Conservation (phyloP, 2,113 vertebrate species). For the Eurystomus gularis region DNA sequence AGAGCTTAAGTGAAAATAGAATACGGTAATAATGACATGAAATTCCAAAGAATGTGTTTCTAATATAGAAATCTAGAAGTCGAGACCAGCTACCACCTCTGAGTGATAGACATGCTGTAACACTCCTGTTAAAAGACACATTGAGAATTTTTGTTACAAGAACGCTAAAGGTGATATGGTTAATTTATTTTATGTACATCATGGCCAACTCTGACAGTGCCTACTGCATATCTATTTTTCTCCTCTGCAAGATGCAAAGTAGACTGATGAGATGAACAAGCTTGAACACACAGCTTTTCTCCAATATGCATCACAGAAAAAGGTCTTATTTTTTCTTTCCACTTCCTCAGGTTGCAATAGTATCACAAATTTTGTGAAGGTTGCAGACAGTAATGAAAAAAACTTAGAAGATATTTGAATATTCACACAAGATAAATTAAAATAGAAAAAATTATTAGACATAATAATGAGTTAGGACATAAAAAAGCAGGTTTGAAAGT, state of each 20-base stretch:
- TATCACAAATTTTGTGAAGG: rapidly evolving
- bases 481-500: background rate
- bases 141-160: background rate
- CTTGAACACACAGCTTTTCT: background rate
- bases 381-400: background rate
- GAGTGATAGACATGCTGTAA: background rate
- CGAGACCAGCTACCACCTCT: background rate
- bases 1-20: background rate
- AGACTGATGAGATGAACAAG: background rate
- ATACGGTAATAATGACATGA: background rate
- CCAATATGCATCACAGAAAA: background rate
- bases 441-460: background rate
- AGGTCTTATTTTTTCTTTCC: background rate
- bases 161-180: background rate
- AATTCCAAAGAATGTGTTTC: background rate
- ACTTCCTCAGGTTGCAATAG: too few relatives aligned
- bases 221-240: background rate
- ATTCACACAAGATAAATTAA: background rate
- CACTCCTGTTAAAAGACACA: background rate
- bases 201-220: background rate
- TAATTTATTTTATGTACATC: background rate
- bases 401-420: background rate
- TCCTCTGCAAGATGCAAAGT: background rate
- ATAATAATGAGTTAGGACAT: background rate
- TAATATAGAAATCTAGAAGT: background rate